phyloP scores from a whole-genome alignment of 2,888 invertebrate genomes.

The Ophion ellenae region DNA sequence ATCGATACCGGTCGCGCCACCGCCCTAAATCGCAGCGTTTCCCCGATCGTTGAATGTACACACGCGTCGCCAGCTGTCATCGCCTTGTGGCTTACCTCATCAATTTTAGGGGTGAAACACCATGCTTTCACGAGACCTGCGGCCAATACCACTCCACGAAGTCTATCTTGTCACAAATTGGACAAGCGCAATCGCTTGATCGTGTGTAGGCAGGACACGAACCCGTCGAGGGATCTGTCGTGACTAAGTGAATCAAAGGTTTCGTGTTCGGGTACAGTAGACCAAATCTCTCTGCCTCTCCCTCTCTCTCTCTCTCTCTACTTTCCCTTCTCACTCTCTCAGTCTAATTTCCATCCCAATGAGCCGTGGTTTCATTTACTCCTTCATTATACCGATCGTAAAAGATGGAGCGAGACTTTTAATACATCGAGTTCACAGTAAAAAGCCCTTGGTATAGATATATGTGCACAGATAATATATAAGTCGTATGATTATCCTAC shows the following conservation, averaged over 20 bases:
- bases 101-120: constrained; percentile 34
- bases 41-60: neutral
- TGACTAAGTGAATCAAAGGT: constrained; percentile 32
- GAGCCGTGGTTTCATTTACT: neutral
- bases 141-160: neutral
- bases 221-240: constrained; percentile 23
- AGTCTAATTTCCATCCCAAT: constrained; percentile 22
- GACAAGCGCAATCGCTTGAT: constrained; percentile 9
- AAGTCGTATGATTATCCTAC: constrained; percentile 14
- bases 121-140: neutral
- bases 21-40: neutral
- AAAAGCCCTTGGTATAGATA: neutral
- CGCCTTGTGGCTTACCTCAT: constrained; percentile 43
- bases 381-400: constrained; percentile 14
- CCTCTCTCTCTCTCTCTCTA: neutral
- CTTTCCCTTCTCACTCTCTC: neutral
- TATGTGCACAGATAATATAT: neutral
- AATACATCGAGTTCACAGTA: neutral
- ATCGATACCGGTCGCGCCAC: neutral
- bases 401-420: neutral
- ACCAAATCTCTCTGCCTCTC: neutral
- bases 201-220: constrained; percentile 10
- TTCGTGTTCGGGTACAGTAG: constrained; percentile 21
- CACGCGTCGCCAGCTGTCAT: constrained; percentile 54
- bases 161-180: constrained; percentile 30